Base-by-base conservation (phyloP, 2,797 vertebrate species). In the Acanthurus leucopareius region DNA sequence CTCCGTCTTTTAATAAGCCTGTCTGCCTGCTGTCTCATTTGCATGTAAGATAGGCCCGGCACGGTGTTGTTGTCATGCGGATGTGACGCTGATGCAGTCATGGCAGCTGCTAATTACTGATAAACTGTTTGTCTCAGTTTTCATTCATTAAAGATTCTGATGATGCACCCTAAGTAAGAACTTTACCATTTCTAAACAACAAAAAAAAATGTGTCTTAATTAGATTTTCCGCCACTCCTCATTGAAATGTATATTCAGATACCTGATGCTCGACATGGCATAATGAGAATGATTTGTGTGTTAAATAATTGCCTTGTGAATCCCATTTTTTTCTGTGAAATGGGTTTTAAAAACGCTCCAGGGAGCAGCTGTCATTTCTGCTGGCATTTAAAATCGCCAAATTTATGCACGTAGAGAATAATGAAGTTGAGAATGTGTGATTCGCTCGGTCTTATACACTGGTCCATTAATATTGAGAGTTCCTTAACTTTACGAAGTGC, bases 51-150 rank as follows among this genome's bases (percentile, higher is more conserved):
- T 71, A 25, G 3, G 5, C 9, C 17, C 28, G 25, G 5, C 4
- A n/a, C 58, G 49, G 13, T 75, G 68, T 57, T 76, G 19, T 35
- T 79, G 20, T 72, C 25, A 4, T 49, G 35, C 51, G 11, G 45
- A 73, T 25, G 52, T 79, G 72, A 82, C 53, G 73, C 61, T 69
- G 35, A 54, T 20, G 53, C 10, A 70, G 25, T 67, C 22, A 40
- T 13, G 35, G 77, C 80, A 87, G 75, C 74, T 75, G 79, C 22
- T 74, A 61, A 69, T 72, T 61, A 60, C 65, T 35, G 82, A 73
- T 77, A 48, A 69, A 61, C 42, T 19, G 32, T 79, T 73, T 82
- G 49, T 76, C 69, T 81, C 63, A 64, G 32, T 84, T 81, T 74
- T 47, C 63, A 47, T 54, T 86, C 35, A 56, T 83, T 84, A 68